Base-by-base conservation (phyloP, 2,113 vertebrate species). In the Podarcis raffonei region DNA sequence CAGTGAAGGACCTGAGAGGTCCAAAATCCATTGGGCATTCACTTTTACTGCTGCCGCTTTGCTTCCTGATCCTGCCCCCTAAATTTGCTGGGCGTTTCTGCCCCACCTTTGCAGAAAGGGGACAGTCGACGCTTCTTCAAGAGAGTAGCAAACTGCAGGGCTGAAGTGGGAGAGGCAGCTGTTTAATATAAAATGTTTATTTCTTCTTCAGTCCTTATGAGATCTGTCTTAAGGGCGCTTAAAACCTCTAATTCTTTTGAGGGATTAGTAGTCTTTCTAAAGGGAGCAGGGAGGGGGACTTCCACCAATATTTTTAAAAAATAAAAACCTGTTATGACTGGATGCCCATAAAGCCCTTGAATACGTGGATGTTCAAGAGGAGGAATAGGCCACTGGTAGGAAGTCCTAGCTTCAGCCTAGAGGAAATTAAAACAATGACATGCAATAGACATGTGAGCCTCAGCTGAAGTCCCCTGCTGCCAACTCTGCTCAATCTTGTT, bases 361-460 rank as follows among this genome's bases (percentile, higher is more conserved):
- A n/a, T 87, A 25, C 18, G 1, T 11, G 78, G 39, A 42, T 20
- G 65, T 69, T 79, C 25, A 13, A 1, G 65, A 53, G 75, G 65
- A 27, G 66, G 62, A 13, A 39, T 9, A 76, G 39, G 37, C 27
- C 6, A 4, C 62, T 12, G 25, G 78, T 23, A 86, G 78, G 48
- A 86, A 82, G 12, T 13, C 27, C 48, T 1, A 86, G 85, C 53
- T 90, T 86, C 25, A 20, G 74, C 42, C 69, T 25, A 1, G 39
- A 81, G 87, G 85, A 86, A 91, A 92, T 84, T 79, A 87, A 90
- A 85, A 35, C 32, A 62, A 20, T 66, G 85, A 62, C 37, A 65
- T 48, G 37, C 23, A 71, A 79, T 11, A 68, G 76, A 80, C 57
- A 42, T 7, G 11, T 39, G 25, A 69, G 69, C 72, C 79, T n/a